These are phyloP conservation scores for Fistularia tabacaria DNA, from an alignment of 2,797 vertebrate genomes.

Conservation along the genomic window DNA sequence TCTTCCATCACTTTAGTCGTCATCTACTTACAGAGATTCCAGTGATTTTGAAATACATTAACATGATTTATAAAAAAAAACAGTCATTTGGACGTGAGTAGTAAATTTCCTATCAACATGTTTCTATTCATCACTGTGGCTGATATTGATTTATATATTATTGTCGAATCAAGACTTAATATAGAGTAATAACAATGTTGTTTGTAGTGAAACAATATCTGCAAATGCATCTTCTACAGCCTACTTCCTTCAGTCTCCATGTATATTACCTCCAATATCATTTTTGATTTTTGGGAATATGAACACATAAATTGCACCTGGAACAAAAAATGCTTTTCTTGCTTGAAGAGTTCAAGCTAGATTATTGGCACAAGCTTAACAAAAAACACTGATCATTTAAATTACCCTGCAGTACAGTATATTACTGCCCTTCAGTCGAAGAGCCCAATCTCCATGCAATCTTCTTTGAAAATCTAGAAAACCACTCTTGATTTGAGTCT, in stretches of 20 bases:
- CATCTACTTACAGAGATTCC: too few relatives aligned
- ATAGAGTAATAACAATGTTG: too few relatives aligned
- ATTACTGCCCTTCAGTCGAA: slow-evolving; percentile 2
- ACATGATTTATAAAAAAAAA: too few relatives aligned
- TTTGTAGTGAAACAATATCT: background rate
- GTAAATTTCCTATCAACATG: too few relatives aligned
- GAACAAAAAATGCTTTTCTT: slow-evolving; percentile 3
- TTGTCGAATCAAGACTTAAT: too few relatives aligned
- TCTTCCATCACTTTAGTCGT: too few relatives aligned
- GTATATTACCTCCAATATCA: background rate
- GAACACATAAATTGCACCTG: slow-evolving; percentile 5
- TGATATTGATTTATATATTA: too few relatives aligned
- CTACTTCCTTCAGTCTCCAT: slow-evolving; percentile 5
- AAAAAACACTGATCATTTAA: slow-evolving; percentile 19
- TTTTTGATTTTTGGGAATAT: background rate
- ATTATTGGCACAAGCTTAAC: slow-evolving; percentile 26
- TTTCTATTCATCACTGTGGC: too few relatives aligned
- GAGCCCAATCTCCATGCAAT: slow-evolving; percentile 24
- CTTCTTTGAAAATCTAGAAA: slow-evolving; percentile 12
- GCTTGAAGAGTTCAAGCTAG: background rate
- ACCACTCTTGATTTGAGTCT: slow-evolving; percentile 2
- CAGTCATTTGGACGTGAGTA: too few relatives aligned
- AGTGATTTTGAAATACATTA: too few relatives aligned
- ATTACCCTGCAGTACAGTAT: slow-evolving; percentile 7
- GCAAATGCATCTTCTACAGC: slow-evolving; percentile 23